These are phyloP conservation scores for Brenthis hecate DNA, from an alignment of 2,888 invertebrate species.

Conservation along the genomic window DNA sequence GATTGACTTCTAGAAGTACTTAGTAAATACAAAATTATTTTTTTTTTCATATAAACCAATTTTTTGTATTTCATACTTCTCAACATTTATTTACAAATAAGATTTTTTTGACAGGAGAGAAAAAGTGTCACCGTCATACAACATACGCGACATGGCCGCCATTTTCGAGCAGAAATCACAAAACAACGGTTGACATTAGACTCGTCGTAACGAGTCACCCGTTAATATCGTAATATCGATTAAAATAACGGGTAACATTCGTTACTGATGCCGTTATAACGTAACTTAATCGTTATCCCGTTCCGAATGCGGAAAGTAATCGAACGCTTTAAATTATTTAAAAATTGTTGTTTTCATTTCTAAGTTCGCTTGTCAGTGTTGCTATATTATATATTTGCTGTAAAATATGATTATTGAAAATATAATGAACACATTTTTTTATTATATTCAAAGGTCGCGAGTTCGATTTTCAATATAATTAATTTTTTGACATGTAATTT, in stretches of 20 bases:
- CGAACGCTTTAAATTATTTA: constrained; percentile 33
- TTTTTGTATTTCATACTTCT: too few relatives aligned
- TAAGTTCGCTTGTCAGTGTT: constrained; percentile 8
- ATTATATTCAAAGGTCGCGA: not conserved
- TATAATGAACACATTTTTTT: not conserved
- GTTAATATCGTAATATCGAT: constrained; percentile 1
- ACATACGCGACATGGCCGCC: constrained; percentile 91
- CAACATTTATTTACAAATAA: not conserved
- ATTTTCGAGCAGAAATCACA: constrained; percentile 89
- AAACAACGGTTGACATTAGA: constrained; percentile 54
- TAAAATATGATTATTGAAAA: not conserved
- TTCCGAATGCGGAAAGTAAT: constrained; percentile 27
- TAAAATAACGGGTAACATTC: constrained; percentile 2
- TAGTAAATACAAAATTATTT: too few relatives aligned
- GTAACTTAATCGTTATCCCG: constrained; percentile 23
- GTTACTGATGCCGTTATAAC: constrained; percentile 20
- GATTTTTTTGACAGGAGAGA: constrained; percentile 81
- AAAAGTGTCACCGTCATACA: constrained; percentile 86
- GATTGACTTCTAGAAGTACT: too few relatives aligned
- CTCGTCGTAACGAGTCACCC: constrained; percentile 28
- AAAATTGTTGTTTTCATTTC: constrained; percentile 30
- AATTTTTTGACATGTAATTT: too few relatives aligned
- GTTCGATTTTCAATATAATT: too few relatives aligned
- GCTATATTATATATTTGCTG: constrained; percentile 11
- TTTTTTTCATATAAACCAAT: too few relatives aligned